phyloP scores from a whole-genome alignment of 1,140 invertebrate species.

The Bombus waltoni region DNA sequence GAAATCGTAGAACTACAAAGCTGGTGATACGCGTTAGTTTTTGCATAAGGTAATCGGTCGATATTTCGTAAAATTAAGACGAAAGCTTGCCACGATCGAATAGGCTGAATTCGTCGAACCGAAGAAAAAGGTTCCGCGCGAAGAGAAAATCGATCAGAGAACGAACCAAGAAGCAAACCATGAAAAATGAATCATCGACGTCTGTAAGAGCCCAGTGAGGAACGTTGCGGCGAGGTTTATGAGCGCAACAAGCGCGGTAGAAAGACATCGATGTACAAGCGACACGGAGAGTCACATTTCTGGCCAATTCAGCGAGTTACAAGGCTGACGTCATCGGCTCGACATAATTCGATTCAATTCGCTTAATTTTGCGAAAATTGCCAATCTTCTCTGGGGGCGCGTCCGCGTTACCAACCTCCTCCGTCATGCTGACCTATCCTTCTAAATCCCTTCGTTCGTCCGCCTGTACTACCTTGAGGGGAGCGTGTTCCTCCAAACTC shows the following conservation, averaged over 20 bases:
- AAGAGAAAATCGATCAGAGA: neutral
- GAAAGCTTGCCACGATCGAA: neutral
- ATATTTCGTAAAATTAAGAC: neutral
- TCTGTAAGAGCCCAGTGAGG: neutral
- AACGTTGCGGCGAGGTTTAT: neutral
- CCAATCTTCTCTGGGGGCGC: conserved; percentile 73
- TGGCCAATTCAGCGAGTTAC: conserved; percentile 80
- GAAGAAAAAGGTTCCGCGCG: neutral
- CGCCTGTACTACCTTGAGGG: neutral
- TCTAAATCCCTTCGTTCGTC: conserved; percentile 32
- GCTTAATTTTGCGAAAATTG: conserved; percentile 81
- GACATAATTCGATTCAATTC: conserved; percentile 81
- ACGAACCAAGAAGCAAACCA: neutral
- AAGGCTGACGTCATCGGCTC: conserved; percentile 78
- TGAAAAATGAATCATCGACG: conserved; percentile 21
- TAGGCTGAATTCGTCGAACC: neutral
- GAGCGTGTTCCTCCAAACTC: neutral
- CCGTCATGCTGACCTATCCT: conserved; percentile 52
- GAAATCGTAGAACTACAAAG: neutral
- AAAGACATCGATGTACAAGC: conserved; percentile 49
- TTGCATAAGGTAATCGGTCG: no score
- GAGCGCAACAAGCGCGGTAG: neutral
- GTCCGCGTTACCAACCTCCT: conserved; percentile 64
- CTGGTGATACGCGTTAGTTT: no score
- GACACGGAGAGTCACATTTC: conserved; percentile 71